These are phyloP conservation scores for Platysternon megacephalum DNA, from an alignment of 2,113 vertebrate species.

Conservation along the genomic window DNA sequence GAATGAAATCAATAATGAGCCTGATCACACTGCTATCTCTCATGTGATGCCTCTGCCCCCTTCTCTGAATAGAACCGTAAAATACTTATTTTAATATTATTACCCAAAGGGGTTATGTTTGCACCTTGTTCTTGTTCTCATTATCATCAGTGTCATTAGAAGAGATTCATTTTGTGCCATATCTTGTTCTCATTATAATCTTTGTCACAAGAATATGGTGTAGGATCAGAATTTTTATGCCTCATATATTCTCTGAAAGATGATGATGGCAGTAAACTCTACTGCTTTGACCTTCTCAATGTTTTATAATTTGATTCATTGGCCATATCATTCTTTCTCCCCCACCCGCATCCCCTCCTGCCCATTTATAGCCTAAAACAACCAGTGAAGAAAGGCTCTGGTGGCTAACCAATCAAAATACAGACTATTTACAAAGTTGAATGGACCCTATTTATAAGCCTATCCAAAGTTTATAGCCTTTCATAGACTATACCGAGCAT, in stretches of 20 bases:
- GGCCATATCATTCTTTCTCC: neutral
- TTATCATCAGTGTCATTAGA: slow-evolving; percentile 55
- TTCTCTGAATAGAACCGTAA: neutral
- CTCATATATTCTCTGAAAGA: slow-evolving; percentile 69
- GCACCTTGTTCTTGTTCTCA: slow-evolving; percentile 22
- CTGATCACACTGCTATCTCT: neutral
- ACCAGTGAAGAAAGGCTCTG: neutral
- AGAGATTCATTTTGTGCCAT: slow-evolving; percentile 59
- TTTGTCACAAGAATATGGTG: slow-evolving; percentile 71
- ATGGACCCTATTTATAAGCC: slow-evolving; percentile 8
- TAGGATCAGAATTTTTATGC: slow-evolving; percentile 70
- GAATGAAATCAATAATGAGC: slow-evolving; percentile 22
- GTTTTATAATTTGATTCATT: slow-evolving; percentile 65
- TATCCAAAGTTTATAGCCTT: slow-evolving; percentile 18
- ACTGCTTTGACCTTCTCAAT: slow-evolving; percentile 66
- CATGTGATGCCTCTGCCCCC: neutral
- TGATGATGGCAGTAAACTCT: slow-evolving; percentile 67
- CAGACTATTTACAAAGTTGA: slow-evolving; percentile 17
- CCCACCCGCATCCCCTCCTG: neutral
- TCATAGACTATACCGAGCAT: slow-evolving; percentile 1
- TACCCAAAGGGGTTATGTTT: neutral
- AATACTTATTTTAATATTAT: slow-evolving; percentile 25
- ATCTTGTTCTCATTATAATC: slow-evolving; percentile 60
- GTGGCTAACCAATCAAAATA: slow-evolving; percentile 25
- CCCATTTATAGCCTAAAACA: neutral